These are phyloP conservation scores for Drosophila sulfurigaster DNA, from an alignment of 1,140 invertebrate species.

Conservation along the genomic window DNA sequence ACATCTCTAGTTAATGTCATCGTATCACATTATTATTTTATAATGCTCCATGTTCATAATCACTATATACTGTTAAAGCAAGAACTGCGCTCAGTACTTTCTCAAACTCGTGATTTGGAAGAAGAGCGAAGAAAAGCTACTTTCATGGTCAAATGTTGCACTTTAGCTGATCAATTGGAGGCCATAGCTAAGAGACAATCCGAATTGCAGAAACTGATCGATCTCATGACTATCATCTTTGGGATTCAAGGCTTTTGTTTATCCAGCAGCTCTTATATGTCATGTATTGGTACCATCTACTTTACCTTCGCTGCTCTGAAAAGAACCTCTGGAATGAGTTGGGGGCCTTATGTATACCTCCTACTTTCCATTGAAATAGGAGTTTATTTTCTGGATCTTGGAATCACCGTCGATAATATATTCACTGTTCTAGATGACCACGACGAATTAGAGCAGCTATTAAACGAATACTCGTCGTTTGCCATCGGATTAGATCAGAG, in stretches of 20 bases:
- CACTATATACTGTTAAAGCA: slow-evolving; percentile 41
- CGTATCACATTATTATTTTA: slow-evolving; percentile 43
- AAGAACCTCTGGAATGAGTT: background rate
- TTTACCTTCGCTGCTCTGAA: slow-evolving; percentile 15
- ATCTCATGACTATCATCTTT: slow-evolving; percentile 24
- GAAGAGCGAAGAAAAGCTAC: slow-evolving; percentile 22
- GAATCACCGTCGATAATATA: slow-evolving; percentile 1
- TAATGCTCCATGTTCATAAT: slow-evolving; percentile 25
- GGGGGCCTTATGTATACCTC: background rate
- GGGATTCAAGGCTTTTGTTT: slow-evolving; percentile 48
- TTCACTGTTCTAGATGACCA: slow-evolving; percentile 21
- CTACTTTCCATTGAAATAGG: slow-evolving; percentile 3
- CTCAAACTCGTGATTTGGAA: background rate
- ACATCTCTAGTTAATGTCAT: slow-evolving; percentile 45
- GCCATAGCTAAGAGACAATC: slow-evolving; percentile 30
- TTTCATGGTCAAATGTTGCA: slow-evolving; percentile 48
- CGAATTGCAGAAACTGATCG: slow-evolving; percentile 6
- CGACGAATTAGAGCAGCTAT: slow-evolving; percentile 2
- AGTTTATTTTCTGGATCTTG: slow-evolving; percentile 38
- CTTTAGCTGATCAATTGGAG: slow-evolving; percentile 50
- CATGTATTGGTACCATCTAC: slow-evolving; percentile 46
- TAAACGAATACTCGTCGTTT: slow-evolving; percentile 26
- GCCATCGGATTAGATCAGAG: slow-evolving; percentile 27
- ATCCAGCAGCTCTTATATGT: slow-evolving; percentile 36
- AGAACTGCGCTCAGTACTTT: slow-evolving; percentile 34